Evolutionary conservation across 2,888 invertebrate genomes (phyloP).

Genomic region (Autographa gamma): DNA sequence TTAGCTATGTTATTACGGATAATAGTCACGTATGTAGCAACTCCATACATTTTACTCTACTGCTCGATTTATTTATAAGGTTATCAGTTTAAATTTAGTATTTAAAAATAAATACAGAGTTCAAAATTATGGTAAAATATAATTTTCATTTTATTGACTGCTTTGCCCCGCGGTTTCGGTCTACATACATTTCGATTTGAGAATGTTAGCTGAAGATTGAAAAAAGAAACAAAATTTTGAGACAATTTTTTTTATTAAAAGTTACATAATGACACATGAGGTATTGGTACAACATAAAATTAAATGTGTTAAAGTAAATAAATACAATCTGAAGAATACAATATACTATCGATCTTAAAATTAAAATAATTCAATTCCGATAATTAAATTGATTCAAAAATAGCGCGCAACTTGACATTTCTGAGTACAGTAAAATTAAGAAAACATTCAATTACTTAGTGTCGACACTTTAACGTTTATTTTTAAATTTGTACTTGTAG

Average conservation of each 20-base stretch:
- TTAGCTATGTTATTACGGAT: background rate
- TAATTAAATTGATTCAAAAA: too few species aligned
- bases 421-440: too few species aligned
- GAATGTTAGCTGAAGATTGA: background rate
- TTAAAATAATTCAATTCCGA: too few species aligned
- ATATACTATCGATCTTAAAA: too few species aligned
- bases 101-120: background rate
- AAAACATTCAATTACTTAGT: too few species aligned
- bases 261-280: background rate
- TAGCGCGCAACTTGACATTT: too few species aligned
- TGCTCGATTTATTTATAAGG: background rate
- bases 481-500: too few species aligned
- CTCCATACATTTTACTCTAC: background rate
- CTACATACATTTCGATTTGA: too few species aligned
- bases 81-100: background rate
- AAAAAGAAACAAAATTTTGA: background rate
- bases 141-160: too few species aligned
- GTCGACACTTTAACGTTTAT: too few species aligned
- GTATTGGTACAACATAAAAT: background rate
- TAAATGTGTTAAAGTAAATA: background rate
- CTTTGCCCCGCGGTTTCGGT: too few species aligned
- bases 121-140: background rate
- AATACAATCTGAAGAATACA: background rate
- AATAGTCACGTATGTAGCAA: background rate
- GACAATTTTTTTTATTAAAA: constrained; percentile 24